These are phyloP conservation scores for Chrysemys picta DNA, from an alignment of 2,113 vertebrate genomes.

Conservation along the genomic window DNA sequence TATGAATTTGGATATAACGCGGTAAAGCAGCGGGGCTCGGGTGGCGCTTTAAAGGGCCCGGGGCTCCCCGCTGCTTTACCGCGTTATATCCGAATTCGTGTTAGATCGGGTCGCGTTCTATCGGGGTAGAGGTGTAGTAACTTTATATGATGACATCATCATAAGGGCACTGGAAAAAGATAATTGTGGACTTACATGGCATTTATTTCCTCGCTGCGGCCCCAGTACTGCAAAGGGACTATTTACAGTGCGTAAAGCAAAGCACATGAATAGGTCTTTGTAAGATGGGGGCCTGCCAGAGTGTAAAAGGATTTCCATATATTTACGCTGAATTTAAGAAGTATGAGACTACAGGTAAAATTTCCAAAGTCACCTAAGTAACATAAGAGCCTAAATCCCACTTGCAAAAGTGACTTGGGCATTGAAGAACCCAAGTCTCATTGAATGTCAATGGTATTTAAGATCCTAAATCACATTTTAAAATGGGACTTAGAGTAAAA, in stretches of 20 bases:
- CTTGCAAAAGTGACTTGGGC: background rate
- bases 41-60: too few relatives aligned
- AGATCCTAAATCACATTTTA: background rate
- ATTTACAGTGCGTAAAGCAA: background rate
- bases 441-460: background rate
- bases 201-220: background rate
- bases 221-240: background rate
- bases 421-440: background rate
- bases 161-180: background rate
- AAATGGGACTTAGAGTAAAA: background rate
- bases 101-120: too few relatives aligned
- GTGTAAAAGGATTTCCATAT: slow-evolving; percentile 20
- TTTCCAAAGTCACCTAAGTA: background rate
- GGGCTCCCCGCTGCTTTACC: too few relatives aligned
- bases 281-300: slow-evolving; percentile 32
- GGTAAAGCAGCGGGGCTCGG: too few relatives aligned
- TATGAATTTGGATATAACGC: too few relatives aligned
- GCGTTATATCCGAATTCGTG: too few relatives aligned
- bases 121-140: background rate
- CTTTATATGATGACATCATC: background rate
- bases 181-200: background rate
- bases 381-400: background rate
- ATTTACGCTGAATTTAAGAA: slow-evolving; percentile 12
- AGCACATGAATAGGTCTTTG: slow-evolving; percentile 11
- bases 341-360: background rate